phyloP scores from a whole-genome alignment of 2,113 vertebrate species.

The Hippocampus zosterae region DNA sequence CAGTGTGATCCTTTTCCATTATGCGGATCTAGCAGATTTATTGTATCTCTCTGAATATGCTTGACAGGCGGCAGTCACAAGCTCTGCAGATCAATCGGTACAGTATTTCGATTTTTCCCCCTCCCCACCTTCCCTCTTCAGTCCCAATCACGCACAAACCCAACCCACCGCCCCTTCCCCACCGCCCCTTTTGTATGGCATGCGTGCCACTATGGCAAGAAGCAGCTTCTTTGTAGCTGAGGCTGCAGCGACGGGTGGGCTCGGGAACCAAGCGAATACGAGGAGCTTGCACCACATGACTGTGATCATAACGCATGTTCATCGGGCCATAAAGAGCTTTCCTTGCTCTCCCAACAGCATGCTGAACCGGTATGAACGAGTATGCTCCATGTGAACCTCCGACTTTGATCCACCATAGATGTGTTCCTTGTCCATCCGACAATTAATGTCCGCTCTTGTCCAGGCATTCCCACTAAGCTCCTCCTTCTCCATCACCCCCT shows the following conservation, averaged over 20 bases:
- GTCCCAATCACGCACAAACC: slow-evolving; percentile 69
- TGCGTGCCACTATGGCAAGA: slow-evolving; percentile 70
- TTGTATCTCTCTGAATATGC: slow-evolving; percentile 81
- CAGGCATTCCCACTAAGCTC: slow-evolving; percentile 60
- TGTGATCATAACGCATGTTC: slow-evolving; percentile 71
- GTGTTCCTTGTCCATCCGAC: slow-evolving; percentile 62
- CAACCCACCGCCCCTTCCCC: slow-evolving; percentile 5
- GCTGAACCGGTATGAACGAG: slow-evolving; percentile 57
- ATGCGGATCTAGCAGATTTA: slow-evolving; percentile 76
- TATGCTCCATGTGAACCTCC: slow-evolving; percentile 68
- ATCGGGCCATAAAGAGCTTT: slow-evolving; percentile 63
- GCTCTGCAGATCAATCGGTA: slow-evolving; percentile 84
- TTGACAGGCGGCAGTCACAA: slow-evolving; percentile 84
- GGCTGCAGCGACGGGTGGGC: slow-evolving; percentile 42
- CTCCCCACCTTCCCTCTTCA: slow-evolving; percentile 54
- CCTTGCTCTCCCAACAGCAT: slow-evolving; percentile 62
- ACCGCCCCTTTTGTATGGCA: slow-evolving; percentile 66
- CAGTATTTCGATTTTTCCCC: slow-evolving; percentile 77
- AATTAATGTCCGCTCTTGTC: slow-evolving; percentile 58
- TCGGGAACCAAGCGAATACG: slow-evolving; percentile 31
- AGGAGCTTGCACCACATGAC: slow-evolving; percentile 64
- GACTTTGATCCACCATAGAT: slow-evolving; percentile 63
- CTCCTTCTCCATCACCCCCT: slow-evolving; percentile 56
- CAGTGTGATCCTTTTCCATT: slow-evolving; percentile 41
- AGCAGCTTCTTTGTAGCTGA: slow-evolving; percentile 54